A percentile compares a stretch with the other conserved stretches of the same genome.
Conservation (phyloP, 2,113 vertebrate genomes). For the Phoenicopterus ruber region DNA sequence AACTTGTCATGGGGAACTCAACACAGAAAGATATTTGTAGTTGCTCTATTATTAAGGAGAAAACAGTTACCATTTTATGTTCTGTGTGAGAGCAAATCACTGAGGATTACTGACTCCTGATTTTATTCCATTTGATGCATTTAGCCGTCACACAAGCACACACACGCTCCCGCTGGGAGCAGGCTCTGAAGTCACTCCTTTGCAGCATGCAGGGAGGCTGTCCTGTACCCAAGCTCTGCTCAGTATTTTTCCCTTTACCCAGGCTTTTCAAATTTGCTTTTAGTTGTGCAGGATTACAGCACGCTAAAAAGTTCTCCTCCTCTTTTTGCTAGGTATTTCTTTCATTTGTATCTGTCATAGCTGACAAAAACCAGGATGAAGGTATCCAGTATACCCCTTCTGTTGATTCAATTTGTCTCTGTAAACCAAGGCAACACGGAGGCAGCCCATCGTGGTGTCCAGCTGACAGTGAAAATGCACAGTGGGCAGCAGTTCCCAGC, state of each 20-base stretch:
- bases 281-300: not conserved
- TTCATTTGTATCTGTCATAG: not conserved
- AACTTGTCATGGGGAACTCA: not conserved
- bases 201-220: not conserved
- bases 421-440: not conserved
- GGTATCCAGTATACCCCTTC: not conserved
- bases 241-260: not conserved
- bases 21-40: not conserved
- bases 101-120: not conserved
- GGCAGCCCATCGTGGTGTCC: not conserved
- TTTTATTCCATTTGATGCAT: not conserved
- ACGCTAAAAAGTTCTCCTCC: not conserved
- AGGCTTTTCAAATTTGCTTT: not conserved
- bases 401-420: not conserved
- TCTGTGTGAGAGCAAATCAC: not conserved
- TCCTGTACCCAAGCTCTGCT: not conserved
- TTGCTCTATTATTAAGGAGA: not conserved
- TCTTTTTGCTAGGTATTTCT: not conserved
- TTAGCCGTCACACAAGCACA: not conserved
- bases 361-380: not conserved
- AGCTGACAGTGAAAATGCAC: not conserved
- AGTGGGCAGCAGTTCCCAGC: not conserved
- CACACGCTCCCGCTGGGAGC: not conserved
- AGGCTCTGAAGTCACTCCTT: not conserved
- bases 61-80: not conserved